A percentile compares a stretch with the other conserved stretches of the same genome.
These are phyloP conservation scores for Mellilla xanthometata DNA, from an alignment of 2,888 invertebrate species.

Conservation along the genomic window DNA sequence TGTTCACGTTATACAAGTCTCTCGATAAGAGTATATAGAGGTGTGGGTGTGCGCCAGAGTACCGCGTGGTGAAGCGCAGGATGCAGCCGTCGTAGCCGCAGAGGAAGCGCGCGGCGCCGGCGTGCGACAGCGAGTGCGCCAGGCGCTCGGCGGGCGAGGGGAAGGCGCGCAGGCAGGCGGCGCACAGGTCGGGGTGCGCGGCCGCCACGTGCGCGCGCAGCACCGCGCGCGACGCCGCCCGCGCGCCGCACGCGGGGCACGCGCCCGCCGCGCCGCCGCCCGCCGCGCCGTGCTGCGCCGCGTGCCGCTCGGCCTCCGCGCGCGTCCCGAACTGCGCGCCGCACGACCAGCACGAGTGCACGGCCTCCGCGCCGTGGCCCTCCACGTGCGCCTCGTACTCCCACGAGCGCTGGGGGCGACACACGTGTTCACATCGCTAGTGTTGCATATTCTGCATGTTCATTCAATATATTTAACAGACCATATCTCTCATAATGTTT, in stretches of 20 bases:
- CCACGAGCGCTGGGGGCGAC: slow-evolving; percentile 42
- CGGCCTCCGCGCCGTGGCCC: slow-evolving; percentile 48
- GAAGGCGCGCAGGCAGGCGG: slow-evolving; percentile 35
- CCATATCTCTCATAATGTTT: no score
- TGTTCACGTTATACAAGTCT: no score
- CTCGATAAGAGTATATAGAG: no score
- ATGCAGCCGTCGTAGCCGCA: slow-evolving; percentile 73
- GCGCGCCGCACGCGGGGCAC: slow-evolving; percentile 27
- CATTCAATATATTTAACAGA: no score
- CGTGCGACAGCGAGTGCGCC: slow-evolving; percentile 56
- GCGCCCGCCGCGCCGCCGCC: slow-evolving; percentile 18
- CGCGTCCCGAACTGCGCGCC: slow-evolving; percentile 57
- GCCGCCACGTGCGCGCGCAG: slow-evolving; percentile 24
- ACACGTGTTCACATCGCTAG: not conserved
- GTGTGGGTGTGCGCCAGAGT: not conserved
- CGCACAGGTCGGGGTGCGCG: slow-evolving; percentile 32
- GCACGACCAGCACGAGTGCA: slow-evolving; percentile 73
- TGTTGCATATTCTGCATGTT: not conserved
- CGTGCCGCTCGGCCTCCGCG: slow-evolving; percentile 47
- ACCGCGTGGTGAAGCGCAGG: slow-evolving; percentile 62
- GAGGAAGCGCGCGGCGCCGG: slow-evolving; percentile 62
- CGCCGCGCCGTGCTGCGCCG: slow-evolving; percentile 29
- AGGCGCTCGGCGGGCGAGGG: slow-evolving; percentile 22
- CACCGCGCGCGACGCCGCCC: slow-evolving; percentile 20
- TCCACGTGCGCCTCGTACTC: slow-evolving; percentile 54